Base-by-base conservation (phyloP, 2,113 vertebrate genomes). In the Callopanchax toddi region DNA sequence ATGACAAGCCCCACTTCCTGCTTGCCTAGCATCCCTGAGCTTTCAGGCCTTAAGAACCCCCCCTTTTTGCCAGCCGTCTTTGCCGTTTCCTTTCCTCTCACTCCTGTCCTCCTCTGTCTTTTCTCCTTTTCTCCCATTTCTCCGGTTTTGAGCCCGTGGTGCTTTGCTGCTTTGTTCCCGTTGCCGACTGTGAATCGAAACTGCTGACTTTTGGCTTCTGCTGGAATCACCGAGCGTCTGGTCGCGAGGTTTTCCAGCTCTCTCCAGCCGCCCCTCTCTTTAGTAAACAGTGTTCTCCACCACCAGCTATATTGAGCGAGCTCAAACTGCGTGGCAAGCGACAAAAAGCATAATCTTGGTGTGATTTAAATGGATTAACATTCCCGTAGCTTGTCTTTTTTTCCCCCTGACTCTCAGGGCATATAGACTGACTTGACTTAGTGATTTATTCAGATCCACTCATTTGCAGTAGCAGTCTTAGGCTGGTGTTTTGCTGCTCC, bases 1-100 rank as follows among this genome's bases (percentile, higher is more conserved):
- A 87, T 81, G 87, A 91, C 89, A 88, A 89, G 85, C 65, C 71
- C 60, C 45, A 84, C 90, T 90, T 92, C 88, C 91, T 92, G 90
- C 91, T 90, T 89, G 83, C 81, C 81, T 88, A 89, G 90, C 91
- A 84, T 89, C 91, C 86, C 87, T 82, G 71, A 61, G 62, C 87
- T 87, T 87, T 87, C 71, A 79, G 71, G 83, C 83, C 87, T 89
- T 82, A 79, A 86, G 78, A 90, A 82, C 84, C 82, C 81, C 81
- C 39, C 29, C 29, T 7, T n/a, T 85, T 74, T 53, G 64, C 70
- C 78, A 61, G 74, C 82, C 85, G 86, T 86, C 73, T 71, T 88
- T 76, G 78, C 75, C 53, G 70, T 61, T 29, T 67, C 67, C 79
- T 70, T 74, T 64, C 63, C 69, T 74, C 78, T 78, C 70, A 6